Evolutionary conservation across 2,113 vertebrate species (phyloP), one percentile per base, ranked within the genome.

Genomic region (Telmatochromis sp.): DNA sequence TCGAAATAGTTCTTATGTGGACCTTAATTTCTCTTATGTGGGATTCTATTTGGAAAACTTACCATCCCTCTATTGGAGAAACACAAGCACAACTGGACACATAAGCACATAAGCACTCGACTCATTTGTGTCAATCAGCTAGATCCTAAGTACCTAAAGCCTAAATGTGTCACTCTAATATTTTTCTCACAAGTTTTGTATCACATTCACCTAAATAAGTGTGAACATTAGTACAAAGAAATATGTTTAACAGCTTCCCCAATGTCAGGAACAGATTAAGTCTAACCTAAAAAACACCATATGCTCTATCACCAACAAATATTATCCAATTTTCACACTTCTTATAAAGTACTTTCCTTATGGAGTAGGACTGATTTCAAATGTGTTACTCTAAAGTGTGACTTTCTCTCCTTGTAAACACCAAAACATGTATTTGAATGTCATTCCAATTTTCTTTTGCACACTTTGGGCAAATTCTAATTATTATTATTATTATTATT

Each of bases 311-410:
- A 57, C 47, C 47, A 84, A 57, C 53, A 90, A 50, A 14, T 88
- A 89, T 80, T 85, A 81, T 81, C 51, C 35, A 4, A 23, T 90
- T 93, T 92, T 93, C 83, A 87, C 91, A 91, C 90, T 54, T 91
- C 37, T 55, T 14, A 15, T 65, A 88, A 86, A 86, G 73, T 47
- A 71, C 21, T 90, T 80, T 82, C 58, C 86, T 84, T 42, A 73
- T 68, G 17, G 35, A n/a, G 33, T 45, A 73, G 83, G 54, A 88
- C 68, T 89, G 57, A 8, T 68, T 80, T 78, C 40, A 80, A 33
- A 90, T 54, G 85, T 87, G 89, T 89, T 89, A 87, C 83, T 86
- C 54, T 47, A 10, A 89, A 58, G 82, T 75, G 83, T 60, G 84
- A 82, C 58, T 82, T 54, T 82, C 35, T 60, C 23, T 60, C 7